Evolutionary conservation across 2,888 invertebrate species (phyloP), one percentile per base, ranked within the genome.

Genomic region (Chorisops tibialis): DNA sequence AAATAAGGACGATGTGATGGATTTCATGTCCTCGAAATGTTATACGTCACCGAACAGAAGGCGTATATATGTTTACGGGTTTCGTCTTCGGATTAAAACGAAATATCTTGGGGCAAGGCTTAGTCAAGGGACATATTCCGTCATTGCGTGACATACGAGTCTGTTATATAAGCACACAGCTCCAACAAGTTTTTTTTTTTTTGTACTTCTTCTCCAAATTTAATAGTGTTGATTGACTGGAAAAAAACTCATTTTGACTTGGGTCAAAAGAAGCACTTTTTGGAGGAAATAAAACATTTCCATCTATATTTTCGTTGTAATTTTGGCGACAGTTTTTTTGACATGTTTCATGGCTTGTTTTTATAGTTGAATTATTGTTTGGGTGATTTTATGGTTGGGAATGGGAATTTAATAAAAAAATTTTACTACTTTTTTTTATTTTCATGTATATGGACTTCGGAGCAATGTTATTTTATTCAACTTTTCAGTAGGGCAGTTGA

Each of bases 191-290:
- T 63, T 59, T 63, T 62, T 59, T 7, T 2, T 22, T 41, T 30
- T 4, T 47, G 21, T 63, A 59, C 59, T 62, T 59, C 7, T 9
- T 24, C 21, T 19, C 11, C n/a, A 39, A 62, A 56, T 62, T 56
- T 62, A 62, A 62, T 49, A 62, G 56, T 41, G 62, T 62, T 62
- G 62, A 56, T 62, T 62, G 62, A 62, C 62, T 37, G 62, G 50
- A 35, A 50, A 50, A 22, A 48, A 35, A 35, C 50, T 6, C 22
- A 24, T 49, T 6, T 49, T 5, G 30, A 7, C 9, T 30, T 30
- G 30, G 30, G 30, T 30, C 30, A 30, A 30, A 30, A 30, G 9
- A 5, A 30, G 30, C 9, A 30, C n/a, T n/a, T n/a, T n/a, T n/a
- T n/a, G n/a, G n/a, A n/a, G n/a, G n/a, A n/a, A n/a, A n/a, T n/a